A percentile compares a stretch with the other conserved stretches of the same genome.
phyloP scores from a whole-genome alignment of 2,888 invertebrate genomes.

The Pseudoips prasinana region DNA sequence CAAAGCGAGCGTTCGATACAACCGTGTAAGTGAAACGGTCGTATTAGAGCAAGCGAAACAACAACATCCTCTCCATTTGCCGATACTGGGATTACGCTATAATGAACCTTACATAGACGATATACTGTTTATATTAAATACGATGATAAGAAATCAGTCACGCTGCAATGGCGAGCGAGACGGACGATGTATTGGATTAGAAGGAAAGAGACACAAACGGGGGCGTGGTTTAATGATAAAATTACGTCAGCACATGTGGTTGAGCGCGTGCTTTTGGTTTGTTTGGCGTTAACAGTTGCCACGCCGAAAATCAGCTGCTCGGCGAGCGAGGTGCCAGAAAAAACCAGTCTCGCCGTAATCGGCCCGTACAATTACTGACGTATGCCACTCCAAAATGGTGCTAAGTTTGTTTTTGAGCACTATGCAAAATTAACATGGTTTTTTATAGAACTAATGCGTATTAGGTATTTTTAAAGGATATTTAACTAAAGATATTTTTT shows the following conservation, averaged over 20 bases:
- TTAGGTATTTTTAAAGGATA: conserved; percentile 11
- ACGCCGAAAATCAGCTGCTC: conserved; percentile 76
- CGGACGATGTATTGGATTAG: conserved; percentile 28
- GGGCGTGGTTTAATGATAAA: conserved; percentile 54
- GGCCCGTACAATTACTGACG: conserved; percentile 25
- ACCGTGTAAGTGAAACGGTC: conserved; percentile 41
- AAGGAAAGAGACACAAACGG: conserved; percentile 47
- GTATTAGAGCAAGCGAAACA: conserved; percentile 45
- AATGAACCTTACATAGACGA: conserved; percentile 35
- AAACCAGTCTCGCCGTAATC: conserved; percentile 40
- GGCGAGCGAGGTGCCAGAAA: conserved; percentile 39
- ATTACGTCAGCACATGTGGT: conserved; percentile 71
- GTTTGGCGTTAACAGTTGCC: conserved; percentile 60
- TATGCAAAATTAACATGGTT: conserved; percentile 8
- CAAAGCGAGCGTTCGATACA: conserved; percentile 41
- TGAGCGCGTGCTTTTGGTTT: conserved; percentile 58
- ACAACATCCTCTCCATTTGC: conserved; percentile 29
- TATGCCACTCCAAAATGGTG: conserved; percentile 22
- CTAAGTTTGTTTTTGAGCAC: conserved; percentile 18
- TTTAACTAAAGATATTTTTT: no score
- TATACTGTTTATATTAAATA: conserved; percentile 41
- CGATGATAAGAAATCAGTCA: conserved; percentile 45
- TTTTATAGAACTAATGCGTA: conserved; percentile 5
- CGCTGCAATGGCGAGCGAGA: conserved; percentile 60
- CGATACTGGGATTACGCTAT: conserved; percentile 25